A percentile compares a stretch with the other conserved stretches of the same genome.
These are phyloP conservation scores for Halictus ligatus DNA, from an alignment of 2,888 invertebrate genomes.

Conservation along the genomic window DNA sequence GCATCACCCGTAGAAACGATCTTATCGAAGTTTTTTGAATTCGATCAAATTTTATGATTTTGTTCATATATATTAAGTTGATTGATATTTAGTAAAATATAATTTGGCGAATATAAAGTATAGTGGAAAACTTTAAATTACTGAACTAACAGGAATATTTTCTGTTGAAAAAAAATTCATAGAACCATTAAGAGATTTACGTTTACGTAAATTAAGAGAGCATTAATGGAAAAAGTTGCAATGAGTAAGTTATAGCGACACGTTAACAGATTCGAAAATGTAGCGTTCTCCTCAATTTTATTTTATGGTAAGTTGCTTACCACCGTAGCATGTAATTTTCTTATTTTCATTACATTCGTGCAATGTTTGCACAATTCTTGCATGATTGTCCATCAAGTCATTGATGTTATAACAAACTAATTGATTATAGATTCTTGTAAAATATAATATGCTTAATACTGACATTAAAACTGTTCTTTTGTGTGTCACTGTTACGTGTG, in stretches of 20 bases:
- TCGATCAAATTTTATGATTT: background rate
- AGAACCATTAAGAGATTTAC: constrained; percentile 11
- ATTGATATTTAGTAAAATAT: background rate
- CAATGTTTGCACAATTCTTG: constrained; percentile 26
- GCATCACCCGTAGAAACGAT: background rate
- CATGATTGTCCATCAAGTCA: constrained; percentile 29
- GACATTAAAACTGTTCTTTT: constrained; percentile 8
- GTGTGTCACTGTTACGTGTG: background rate
- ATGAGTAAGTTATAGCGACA: background rate
- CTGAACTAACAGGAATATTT: constrained; percentile 70
- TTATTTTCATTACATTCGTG: constrained; percentile 9
- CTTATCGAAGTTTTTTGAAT: background rate
- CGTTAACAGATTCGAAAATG: background rate
- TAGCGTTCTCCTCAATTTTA: constrained; percentile 20
- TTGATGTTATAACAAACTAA: constrained; percentile 14
- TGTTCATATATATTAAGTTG: constrained; percentile 17
- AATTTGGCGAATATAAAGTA: background rate
- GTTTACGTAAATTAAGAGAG: constrained; percentile 16
- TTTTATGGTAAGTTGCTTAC: constrained; percentile 30
- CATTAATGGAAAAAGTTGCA: constrained; percentile 8
- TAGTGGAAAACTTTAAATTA: constrained; percentile 60
- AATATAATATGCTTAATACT: background rate
- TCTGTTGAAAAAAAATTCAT: constrained; percentile 11
- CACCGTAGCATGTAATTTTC: background rate
- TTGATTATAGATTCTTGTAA: constrained; percentile 19